Evolutionary conservation across 1,140 invertebrate species (phyloP), one percentile per base, ranked within the genome.

Genomic region (Brachionus rotundiformis): DNA sequence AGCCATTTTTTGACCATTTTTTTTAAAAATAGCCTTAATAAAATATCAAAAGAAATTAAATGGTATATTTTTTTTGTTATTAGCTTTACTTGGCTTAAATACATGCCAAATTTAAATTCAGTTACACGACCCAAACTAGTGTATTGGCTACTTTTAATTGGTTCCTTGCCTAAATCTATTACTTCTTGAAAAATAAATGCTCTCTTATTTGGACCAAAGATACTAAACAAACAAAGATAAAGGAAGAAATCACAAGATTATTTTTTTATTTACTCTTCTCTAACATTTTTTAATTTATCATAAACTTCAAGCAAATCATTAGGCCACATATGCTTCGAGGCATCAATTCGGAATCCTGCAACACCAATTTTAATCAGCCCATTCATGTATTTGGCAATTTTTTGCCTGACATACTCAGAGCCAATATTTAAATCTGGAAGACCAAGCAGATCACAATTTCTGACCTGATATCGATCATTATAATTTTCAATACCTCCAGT

Each of bases 151-250:
- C 89, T 89, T 8, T 87, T 90, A 68, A 94, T 79, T 63, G 92
- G 90, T 85, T 93, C 93, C 27, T 90, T 89, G 41, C 92, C 93
- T 81, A 87, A 84, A 86, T 94, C 93, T 54, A 94, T 93, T 5
- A 95, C 93, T 88, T 95, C 93, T 84, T 94, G 93, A 85, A 89
- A 92, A 82, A 94, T 86, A 77, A 88, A 88, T 11, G 89, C 85
- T 31, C 82, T 36, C 29, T 84, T 77, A 49, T 84, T 84, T 5
- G 79, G 41, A 16, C 85, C 83, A 61, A 85, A 86, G n/a, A 23
- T 25, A 13, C 4, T 82, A 19, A 19, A n/a, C 23, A 2, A 41
- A 44, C 7, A 44, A 31, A 75, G 19, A 25, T 39, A 11, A 25
- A 23, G 29, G 29, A 63, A 31, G 1, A 29, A 13, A 10, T 63